phyloP scores from a whole-genome alignment of 2,113 vertebrate genomes.

The Hippocampus zosterae region DNA sequence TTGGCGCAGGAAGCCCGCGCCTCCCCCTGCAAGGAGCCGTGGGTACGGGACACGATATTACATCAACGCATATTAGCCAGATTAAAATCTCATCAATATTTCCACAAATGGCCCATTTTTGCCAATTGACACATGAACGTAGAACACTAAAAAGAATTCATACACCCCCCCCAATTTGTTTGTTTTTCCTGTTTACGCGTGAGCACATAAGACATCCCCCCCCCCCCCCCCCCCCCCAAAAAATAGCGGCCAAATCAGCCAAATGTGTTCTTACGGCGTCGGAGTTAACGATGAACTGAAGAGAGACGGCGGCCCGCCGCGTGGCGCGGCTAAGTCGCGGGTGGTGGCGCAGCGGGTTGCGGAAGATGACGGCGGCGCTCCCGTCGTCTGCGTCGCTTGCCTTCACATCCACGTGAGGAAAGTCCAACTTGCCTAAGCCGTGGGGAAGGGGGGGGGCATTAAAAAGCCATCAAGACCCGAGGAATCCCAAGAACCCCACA shows the following conservation, averaged over 20 bases:
- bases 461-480: background rate
- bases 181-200: too few species aligned
- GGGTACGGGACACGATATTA: too few species aligned
- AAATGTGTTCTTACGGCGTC: background rate
- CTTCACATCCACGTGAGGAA: constrained; percentile 42
- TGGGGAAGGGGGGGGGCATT: too few species aligned
- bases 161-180: too few species aligned
- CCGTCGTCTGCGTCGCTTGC: rapidly evolving
- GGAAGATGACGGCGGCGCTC: constrained; percentile 20
- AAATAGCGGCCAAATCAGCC: too few species aligned
- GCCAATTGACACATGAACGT: too few species aligned
- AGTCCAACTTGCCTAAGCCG: constrained; percentile 50
- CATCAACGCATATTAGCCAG: too few species aligned
- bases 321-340: background rate
- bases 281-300: rapidly evolving
- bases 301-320: rapidly evolving
- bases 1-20: rapidly evolving
- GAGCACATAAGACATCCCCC: too few species aligned
- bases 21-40: background rate
- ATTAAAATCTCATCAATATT: too few species aligned
- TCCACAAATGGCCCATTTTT: too few species aligned
- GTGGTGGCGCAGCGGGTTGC: constrained; percentile 53
- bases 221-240: too few species aligned
- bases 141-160: too few species aligned
- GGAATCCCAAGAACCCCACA: background rate